Base-by-base conservation (phyloP, 2,888 invertebrate genomes). In the Plutella xylostella region DNA sequence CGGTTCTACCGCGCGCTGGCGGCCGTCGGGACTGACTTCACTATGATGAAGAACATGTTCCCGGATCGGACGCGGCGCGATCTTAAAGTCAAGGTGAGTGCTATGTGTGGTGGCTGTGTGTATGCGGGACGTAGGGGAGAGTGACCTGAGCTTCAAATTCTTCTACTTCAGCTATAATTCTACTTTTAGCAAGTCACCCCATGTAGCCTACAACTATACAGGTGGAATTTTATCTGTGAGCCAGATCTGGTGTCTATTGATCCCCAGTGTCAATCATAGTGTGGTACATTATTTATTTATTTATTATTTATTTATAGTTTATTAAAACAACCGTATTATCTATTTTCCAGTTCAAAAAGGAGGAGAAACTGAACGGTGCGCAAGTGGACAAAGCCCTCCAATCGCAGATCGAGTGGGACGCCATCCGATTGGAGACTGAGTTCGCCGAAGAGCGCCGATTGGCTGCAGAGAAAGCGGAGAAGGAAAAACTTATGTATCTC, bases 1-100 rank as follows among this genome's bases (percentile, higher is more conserved):
- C 88, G 89, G 53, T 94, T 94, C 65, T 95, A 93, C 68, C 87
- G 89, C 60, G 93, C 92, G 2, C 69, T 95, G 22, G 92, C 90
- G 60, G 89, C 89, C 15, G 87, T 94, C 40, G 95, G 95, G 0
- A 92, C 94, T 0, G 94, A 95, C 74, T 95, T 95, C 66, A 87
- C 91, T 1, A 65, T 93, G 47, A 94, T 95, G 91, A 78, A 88
- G 42, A 85, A 87, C 45, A 71, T 92, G 22, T 93, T 94, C 68
- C 88, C 91, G 0, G 86, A 87, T 45, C 83, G 94, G 49, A 87
- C 87, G 1, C 76, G 94, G 14, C 76, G 87, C 42, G 93, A 94
- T 60, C 72, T 95, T 9, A 94, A 94, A 72, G 76, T 90, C 45
- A 95, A 95, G 64, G 60, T 62, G 44, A 34, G 18, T 12, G 2